A percentile compares a stretch with the other conserved stretches of the same genome.
These are phyloP conservation scores for Drosophila quinaria DNA, from an alignment of 2,888 invertebrate genomes.

Conservation along the genomic window DNA sequence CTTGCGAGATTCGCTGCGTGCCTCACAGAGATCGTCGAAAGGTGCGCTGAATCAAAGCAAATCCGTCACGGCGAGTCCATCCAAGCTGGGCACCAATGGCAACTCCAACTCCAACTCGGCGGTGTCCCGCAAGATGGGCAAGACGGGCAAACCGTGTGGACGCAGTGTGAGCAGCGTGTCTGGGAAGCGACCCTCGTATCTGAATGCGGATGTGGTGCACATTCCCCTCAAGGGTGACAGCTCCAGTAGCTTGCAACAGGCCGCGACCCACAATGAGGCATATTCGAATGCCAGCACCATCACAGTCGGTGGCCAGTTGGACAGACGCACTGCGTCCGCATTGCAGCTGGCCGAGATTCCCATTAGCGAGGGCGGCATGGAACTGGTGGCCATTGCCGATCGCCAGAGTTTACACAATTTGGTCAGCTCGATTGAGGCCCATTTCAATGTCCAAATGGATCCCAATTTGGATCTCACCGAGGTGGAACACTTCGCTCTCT, in stretches of 20 bases:
- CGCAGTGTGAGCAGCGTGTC: conserved; percentile 89
- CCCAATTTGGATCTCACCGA: conserved; percentile 91
- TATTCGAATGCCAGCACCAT: conserved; percentile 85
- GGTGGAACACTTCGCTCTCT: conserved; percentile 95
- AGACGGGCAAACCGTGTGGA: conserved; percentile 86
- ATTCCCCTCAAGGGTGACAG: conserved; percentile 89
- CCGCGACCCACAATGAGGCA: conserved; percentile 81
- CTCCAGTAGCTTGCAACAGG: conserved; percentile 86
- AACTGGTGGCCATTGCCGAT: conserved; percentile 87
- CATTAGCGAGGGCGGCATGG: conserved; percentile 86
- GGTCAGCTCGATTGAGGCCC: conserved; percentile 83
- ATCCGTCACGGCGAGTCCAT: conserved; percentile 49
- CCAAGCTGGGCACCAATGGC: conserved; percentile 41
- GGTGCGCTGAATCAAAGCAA: conserved; percentile 67
- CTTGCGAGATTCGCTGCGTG: conserved; percentile 79
- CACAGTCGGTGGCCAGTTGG: conserved; percentile 83
- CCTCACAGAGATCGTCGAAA: conserved; percentile 82
- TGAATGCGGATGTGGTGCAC: conserved; percentile 88
- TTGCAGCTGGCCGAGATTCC: conserved; percentile 85
- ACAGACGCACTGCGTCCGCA: conserved; percentile 85
- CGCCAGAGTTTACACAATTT: conserved; percentile 85
- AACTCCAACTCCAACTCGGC: not conserved
- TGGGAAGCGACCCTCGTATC: conserved; percentile 87
- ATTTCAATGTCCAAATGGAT: conserved; percentile 85
- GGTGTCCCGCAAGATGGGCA: conserved; percentile 24